These are phyloP conservation scores for Poecilia latipinna DNA, from an alignment of 2,113 vertebrate species.

Conservation along the genomic window DNA sequence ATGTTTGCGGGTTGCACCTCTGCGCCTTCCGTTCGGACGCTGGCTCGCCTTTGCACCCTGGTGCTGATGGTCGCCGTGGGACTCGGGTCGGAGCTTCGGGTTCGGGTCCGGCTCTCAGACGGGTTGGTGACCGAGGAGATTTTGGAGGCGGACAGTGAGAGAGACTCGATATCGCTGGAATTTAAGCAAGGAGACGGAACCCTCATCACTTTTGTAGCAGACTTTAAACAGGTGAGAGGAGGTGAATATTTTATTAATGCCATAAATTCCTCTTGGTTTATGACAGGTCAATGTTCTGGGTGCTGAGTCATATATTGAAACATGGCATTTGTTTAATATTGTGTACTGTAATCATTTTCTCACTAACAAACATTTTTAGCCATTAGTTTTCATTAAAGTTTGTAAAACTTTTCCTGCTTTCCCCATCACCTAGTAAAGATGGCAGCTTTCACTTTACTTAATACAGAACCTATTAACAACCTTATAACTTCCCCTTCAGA, in stretches of 20 bases:
- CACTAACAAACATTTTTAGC: neutral
- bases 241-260: neutral
- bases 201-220: slow-evolving; percentile 89
- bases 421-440: neutral
- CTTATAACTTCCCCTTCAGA: no score
- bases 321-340: neutral
- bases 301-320: neutral
- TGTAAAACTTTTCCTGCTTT: no score
- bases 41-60: slow-evolving; percentile 65
- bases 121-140: slow-evolving; percentile 91
- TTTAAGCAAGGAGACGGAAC: slow-evolving; percentile 91
- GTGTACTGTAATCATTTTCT: neutral
- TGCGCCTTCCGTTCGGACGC: slow-evolving; percentile 57
- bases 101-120: slow-evolving; percentile 89
- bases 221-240: slow-evolving; percentile 90
- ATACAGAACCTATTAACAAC: neutral
- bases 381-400: neutral
- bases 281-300: neutral
- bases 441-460: slow-evolving; percentile 7
- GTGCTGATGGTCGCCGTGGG: slow-evolving; percentile 55
- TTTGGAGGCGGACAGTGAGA: slow-evolving; percentile 90
- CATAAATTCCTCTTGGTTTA: neutral
- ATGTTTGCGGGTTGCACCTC: slow-evolving; percentile 73
- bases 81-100: slow-evolving; percentile 85
- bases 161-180: slow-evolving; percentile 89